Conservation (phyloP, 2,797 vertebrate genomes). For the Danio tinwini region DNA sequence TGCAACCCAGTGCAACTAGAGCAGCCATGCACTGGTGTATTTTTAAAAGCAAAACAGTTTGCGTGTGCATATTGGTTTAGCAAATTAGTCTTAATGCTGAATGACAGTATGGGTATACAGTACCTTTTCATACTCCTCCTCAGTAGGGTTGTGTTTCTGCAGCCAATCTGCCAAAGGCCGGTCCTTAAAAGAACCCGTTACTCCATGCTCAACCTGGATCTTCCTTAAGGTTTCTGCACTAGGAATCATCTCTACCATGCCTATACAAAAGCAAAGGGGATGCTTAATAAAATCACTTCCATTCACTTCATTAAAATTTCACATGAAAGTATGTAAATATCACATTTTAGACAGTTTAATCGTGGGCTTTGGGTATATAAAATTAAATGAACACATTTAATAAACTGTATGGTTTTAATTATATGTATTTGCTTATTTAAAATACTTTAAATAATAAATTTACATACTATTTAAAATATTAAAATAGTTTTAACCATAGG, state of each 20-base stretch:
- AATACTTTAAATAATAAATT: too few relatives aligned
- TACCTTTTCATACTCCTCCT: conserved; percentile 96
- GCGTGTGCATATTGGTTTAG: not conserved
- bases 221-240: conserved; percentile 93
- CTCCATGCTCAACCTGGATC: conserved; percentile 96
- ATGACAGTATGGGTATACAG: not conserved
- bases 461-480: too few relatives aligned
- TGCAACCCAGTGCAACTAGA: conserved; percentile 28
- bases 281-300: not conserved
- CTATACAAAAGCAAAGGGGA: conserved; percentile 66
- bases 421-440: too few relatives aligned
- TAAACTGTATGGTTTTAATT: too few relatives aligned
- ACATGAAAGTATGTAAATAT: not conserved
- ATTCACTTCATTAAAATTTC: not conserved
- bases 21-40: not conserved
- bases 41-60: not conserved
- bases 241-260: conserved; percentile 98
- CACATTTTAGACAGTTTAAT: not conserved
- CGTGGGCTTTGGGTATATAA: too few relatives aligned
- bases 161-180: conserved; percentile 93
- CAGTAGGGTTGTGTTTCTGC: conserved; percentile 93
- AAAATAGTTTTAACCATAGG: too few relatives aligned
- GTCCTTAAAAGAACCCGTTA: conserved; percentile 97
- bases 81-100: not conserved
- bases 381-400: too few relatives aligned